Base-by-base conservation (phyloP, 2,888 invertebrate species). In the Sepiola atlantica region DNA sequence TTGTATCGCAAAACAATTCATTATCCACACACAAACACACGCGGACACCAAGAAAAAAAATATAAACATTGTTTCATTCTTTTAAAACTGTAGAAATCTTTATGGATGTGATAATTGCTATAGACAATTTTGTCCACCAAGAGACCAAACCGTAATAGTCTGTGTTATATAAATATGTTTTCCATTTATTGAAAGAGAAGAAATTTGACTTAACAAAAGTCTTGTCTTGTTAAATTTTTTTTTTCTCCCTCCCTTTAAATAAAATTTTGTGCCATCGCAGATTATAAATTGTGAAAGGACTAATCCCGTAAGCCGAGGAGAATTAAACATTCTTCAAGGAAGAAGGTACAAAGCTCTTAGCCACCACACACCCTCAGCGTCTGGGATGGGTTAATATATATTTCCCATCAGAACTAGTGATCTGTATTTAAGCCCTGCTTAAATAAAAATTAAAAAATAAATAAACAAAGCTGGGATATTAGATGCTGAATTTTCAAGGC, bases 401-500 rank as follows among this genome's bases (percentile, higher is more conserved):
- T n/a, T 28, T 77, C 24, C 24, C 61, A 61, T 10, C 61, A 61
- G 61, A 21, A 2, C 61, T 20, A 24, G 28, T 61, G 61, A 28
- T 61, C 61, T 61, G 61, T 61, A 21, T 61, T 14, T n/a, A n/a
- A n/a, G 1, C n/a, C 77, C 14, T 16, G 12, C n/a, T n/a, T n/a
- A 77, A 45, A 45, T 45, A 45, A 8, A 45, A 4, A 4, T 45
- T 45, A 4, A 45, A 45, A 45, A 45, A 45, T 4, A 45, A 4
- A 45, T 45, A 45, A 45, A 45, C 8, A 45, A 77, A 77, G n/a
- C 4, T 21, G n/a, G 10, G 77, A 77, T n/a, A n/a, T 77, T 77
- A n/a, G n/a, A 77, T n/a, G 77, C 77, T 77, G 77, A 77, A n/a
- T 77, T 77, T 32, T 32, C 61, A 77, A 77, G 77, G 77, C 77